These are phyloP conservation scores for Drosophila formosana DNA, from an alignment of 2,888 invertebrate species.

Conservation along the genomic window DNA sequence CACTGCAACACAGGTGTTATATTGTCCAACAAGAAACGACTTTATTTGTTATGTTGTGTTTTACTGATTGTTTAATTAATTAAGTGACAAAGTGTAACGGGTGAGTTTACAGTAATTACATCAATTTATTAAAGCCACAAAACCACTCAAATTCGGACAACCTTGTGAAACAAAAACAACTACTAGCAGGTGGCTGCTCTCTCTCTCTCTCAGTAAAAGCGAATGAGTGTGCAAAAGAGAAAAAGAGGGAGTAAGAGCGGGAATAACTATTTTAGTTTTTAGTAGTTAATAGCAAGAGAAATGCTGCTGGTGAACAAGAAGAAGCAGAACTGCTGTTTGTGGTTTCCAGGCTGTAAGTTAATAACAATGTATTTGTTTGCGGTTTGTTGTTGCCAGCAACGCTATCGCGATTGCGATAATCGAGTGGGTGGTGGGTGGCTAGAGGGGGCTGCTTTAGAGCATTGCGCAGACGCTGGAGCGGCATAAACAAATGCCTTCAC, in stretches of 20 bases:
- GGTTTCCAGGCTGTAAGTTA: conserved; percentile 9
- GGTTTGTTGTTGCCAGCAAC: conserved; percentile 3
- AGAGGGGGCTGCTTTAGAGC: neutral
- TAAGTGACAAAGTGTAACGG: conserved; percentile 35
- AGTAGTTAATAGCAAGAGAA: neutral
- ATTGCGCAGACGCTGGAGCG: conserved; percentile 66
- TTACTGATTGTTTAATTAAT: conserved; percentile 33
- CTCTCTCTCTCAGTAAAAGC: neutral
- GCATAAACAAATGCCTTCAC: conserved; percentile 74
- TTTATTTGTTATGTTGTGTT: neutral
- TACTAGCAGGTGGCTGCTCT: conserved; percentile 23
- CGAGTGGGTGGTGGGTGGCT: neutral
- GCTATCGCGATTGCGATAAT: conserved; percentile 9
- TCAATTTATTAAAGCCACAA: conserved; percentile 2
- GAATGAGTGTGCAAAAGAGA: neutral
- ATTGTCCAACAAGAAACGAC: conserved; percentile 1
- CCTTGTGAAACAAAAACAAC: conserved; percentile 40
- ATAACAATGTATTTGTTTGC: conserved; percentile 12
- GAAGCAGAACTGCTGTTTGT: conserved; percentile 9
- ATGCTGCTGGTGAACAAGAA: neutral
- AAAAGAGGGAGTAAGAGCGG: neutral
- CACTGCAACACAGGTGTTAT: conserved; percentile 6
- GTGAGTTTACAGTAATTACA: conserved; percentile 38
- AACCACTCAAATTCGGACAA: conserved; percentile 13
- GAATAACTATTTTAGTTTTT: conserved; percentile 3